phyloP scores from a whole-genome alignment of 2,888 invertebrate genomes.

The Ecdyonurus torrentis region DNA sequence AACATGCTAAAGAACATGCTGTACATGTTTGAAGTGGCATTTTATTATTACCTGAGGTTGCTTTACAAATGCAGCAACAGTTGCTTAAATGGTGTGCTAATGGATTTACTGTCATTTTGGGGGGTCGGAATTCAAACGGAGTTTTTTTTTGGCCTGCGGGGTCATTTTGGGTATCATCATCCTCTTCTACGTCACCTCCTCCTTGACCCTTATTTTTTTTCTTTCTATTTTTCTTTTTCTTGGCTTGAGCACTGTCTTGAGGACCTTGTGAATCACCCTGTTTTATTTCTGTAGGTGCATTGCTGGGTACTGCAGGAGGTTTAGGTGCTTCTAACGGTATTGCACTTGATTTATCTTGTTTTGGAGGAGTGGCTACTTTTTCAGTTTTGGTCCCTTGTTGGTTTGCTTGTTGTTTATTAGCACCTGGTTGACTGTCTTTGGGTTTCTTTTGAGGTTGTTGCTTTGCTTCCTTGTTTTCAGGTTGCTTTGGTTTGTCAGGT shows the following conservation, averaged over 20 bases:
- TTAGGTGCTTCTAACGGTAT: background rate
- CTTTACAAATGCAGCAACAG: background rate
- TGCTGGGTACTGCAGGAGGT: background rate
- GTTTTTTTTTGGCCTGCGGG: conserved; percentile 1
- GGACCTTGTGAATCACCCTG: background rate
- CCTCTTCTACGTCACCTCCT: background rate
- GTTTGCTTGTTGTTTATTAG: background rate
- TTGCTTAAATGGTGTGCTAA: conserved; percentile 1
- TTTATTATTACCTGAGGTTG: background rate
- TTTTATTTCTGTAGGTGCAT: background rate
- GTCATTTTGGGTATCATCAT: background rate
- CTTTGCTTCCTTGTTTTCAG: background rate
- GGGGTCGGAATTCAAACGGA: background rate
- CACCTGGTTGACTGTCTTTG: background rate
- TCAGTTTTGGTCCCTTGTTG: background rate
- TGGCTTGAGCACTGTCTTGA: background rate
- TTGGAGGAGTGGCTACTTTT: background rate
- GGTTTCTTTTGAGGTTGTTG: background rate
- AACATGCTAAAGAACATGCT: conserved; percentile 42
- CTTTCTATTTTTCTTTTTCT: conserved; percentile 3
- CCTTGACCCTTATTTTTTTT: background rate
- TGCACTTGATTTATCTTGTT: background rate
- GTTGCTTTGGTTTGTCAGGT: background rate
- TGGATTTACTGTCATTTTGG: background rate
- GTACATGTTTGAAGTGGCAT: conserved; percentile 21